Conservation (phyloP, 2,888 invertebrate species). For the Pristionchus arcanus region DNA sequence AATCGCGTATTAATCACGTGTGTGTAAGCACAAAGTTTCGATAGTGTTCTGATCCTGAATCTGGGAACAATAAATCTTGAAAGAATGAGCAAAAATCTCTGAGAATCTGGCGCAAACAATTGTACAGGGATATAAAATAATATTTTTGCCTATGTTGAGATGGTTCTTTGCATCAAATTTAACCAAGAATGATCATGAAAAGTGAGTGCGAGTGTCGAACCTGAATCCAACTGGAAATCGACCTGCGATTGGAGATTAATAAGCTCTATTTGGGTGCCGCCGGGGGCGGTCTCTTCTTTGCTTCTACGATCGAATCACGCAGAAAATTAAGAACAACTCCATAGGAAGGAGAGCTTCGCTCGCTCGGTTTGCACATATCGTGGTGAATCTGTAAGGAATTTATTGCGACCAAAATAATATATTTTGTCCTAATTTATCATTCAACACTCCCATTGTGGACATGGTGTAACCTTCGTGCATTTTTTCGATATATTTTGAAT, state of each 20-base stretch:
- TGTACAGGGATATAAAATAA: neutral
- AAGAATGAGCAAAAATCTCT: neutral
- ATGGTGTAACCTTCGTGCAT: too few species aligned
- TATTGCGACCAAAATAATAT: slow-evolving; percentile 51
- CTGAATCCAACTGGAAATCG: neutral
- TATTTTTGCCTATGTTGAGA: neutral
- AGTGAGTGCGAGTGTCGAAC: neutral
- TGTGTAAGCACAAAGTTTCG: slow-evolving; percentile 16
- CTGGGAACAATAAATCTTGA: neutral
- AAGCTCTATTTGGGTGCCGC: neutral
- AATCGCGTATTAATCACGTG: neutral
- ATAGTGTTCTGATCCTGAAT: neutral
- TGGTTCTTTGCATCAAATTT: neutral
- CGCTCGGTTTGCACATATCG: slow-evolving; percentile 74
- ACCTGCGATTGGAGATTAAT: neutral
- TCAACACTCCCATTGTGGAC: too few species aligned
- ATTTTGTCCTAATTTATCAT: neutral
- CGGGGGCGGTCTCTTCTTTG: slow-evolving; percentile 26
- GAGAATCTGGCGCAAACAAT: neutral
- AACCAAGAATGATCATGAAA: neutral
- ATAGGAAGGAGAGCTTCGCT: slow-evolving; percentile 69
- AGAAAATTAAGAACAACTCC: slow-evolving; percentile 73
- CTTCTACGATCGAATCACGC: slow-evolving; percentile 62
- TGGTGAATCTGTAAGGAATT: slow-evolving; percentile 65
- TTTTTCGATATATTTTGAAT: too few species aligned